Base-by-base conservation (phyloP, 2,113 vertebrate species). In the Ondatra zibethicus region DNA sequence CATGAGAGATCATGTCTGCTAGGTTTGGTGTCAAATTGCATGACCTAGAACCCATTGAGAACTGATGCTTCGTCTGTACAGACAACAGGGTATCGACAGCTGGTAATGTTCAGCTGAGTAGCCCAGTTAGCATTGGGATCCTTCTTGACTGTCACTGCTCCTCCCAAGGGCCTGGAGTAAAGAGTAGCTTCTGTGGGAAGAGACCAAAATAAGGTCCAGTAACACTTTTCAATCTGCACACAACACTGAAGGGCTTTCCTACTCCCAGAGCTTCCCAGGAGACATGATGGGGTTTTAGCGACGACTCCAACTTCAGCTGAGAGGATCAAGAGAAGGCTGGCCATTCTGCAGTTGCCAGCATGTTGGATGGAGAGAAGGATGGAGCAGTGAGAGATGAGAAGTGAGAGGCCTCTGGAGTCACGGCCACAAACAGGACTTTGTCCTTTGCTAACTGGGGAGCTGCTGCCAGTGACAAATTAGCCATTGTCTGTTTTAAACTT, bases 21-120 rank as follows among this genome's bases (percentile, higher is more conserved):
- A 8, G 47, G 14, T 3, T 88, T 7, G 36, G 21, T 27, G 2
- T 9, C 25, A 3, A 2, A 5, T 0, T 31, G 9, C 19, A 12
- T n/a, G 2, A 4, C 55, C 11, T 73, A n/a, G 27, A 50, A 14
- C 0, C 14, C 31, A 4, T 0, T 6, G 12, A 36, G 10, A 14
- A 27, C 23, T 1, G 42, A 75, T 27, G 4, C 13, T 75, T n/a
- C 25, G 3, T 55, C 11, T 39, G 1, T 14, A 80, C 33, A 72
- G 52, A 29, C 36, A 66, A 52, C 33, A 14, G 1, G 0, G 12
- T 11, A 1, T 5, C 78, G 61, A 21, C 19, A 7, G 14, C 13
- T 73, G 52, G 27, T 0, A 45, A 39, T 19, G 12, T 50, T 47
- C 42, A 61, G 11, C 12, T 11, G 6, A 39, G 36, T 5, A 1